phyloP scores from a whole-genome alignment of 2,113 vertebrate species.

The Aepyceros melampus region DNA sequence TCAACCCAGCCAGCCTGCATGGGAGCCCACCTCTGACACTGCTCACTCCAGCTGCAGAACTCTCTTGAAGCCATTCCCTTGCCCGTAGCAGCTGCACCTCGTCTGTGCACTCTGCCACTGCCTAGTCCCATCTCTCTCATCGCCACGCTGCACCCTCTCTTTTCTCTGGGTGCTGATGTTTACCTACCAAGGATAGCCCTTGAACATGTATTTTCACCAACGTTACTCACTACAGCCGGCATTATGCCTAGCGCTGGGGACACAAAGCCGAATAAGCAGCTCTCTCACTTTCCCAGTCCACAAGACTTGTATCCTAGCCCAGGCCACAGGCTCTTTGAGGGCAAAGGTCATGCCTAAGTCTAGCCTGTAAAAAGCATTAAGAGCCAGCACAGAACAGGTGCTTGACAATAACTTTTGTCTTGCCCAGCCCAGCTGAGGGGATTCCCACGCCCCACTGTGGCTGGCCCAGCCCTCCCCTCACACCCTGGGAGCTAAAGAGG shows the following conservation, averaged over 20 bases:
- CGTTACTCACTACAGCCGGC: background rate
- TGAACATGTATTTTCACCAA: background rate
- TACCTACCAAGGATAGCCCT: too few relatives aligned
- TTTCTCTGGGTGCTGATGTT: background rate
- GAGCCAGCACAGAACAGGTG: background rate
- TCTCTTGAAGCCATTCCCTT: background rate
- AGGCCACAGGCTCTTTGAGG: background rate
- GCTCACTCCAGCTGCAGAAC: background rate
- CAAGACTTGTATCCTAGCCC: background rate
- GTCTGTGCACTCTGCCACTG: too few relatives aligned
- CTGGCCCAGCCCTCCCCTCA: background rate
- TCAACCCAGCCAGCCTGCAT: rapidly evolving
- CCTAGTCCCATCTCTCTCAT: background rate
- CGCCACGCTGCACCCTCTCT: background rate
- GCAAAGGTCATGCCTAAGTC: background rate
- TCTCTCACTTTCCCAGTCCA: background rate
- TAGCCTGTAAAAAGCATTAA: too few relatives aligned
- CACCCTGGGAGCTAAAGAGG: too few relatives aligned
- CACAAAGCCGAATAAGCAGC: background rate
- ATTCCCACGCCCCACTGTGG: background rate
- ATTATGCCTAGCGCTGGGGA: background rate
- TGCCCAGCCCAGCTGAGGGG: background rate
- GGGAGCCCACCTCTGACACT: background rate
- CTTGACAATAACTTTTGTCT: too few relatives aligned
- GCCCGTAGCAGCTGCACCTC: too few relatives aligned